Evolutionary conservation across 53 echinoderm and acorn worm species (phyloP).

Genomic region (Actinopyga echinites): DNA sequence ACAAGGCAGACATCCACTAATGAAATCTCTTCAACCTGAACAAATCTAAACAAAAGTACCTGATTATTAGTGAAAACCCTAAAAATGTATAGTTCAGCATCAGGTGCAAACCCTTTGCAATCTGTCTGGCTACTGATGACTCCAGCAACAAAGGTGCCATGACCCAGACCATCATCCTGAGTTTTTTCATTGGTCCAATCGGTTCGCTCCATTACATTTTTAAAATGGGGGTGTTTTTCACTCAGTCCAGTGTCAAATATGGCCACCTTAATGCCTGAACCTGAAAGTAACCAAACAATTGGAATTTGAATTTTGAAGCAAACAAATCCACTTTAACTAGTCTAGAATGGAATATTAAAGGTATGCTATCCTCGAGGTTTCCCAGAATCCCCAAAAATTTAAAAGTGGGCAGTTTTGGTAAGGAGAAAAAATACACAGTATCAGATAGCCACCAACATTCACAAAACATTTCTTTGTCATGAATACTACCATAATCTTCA

Average conservation of each 20-base stretch:
- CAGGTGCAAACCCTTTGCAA: conserved; percentile 94
- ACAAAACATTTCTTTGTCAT: too few species aligned
- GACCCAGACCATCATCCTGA: conserved; percentile 93
- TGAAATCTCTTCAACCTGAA: background rate
- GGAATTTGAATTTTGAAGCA: background rate
- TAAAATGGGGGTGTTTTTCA: conserved; percentile 97
- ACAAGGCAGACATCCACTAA: too few species aligned
- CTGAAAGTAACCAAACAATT: conserved; percentile 28
- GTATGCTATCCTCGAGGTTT: too few species aligned
- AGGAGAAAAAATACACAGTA: background rate
- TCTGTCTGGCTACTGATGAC: conserved; percentile 94
- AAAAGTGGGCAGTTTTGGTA: background rate
- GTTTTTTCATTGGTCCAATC: conserved; percentile 99
- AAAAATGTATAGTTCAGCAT: conserved; percentile 95
- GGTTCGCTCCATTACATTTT: conserved; percentile 90
- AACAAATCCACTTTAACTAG: background rate
- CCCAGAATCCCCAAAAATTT: background rate
- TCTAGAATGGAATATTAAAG: too few species aligned
- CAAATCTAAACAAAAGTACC: conserved; percentile 44
- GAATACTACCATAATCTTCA: too few species aligned
- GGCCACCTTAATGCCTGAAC: conserved; percentile 88
- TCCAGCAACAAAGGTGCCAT: conserved; percentile 98
- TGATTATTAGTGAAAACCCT: conserved; percentile 98
- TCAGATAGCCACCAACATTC: too few species aligned
- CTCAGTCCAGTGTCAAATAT: conserved; percentile 98